Evolutionary conservation across 1,140 invertebrate genomes (phyloP), one percentile per base, ranked within the genome.

Genomic region (Orius insidiosus): DNA sequence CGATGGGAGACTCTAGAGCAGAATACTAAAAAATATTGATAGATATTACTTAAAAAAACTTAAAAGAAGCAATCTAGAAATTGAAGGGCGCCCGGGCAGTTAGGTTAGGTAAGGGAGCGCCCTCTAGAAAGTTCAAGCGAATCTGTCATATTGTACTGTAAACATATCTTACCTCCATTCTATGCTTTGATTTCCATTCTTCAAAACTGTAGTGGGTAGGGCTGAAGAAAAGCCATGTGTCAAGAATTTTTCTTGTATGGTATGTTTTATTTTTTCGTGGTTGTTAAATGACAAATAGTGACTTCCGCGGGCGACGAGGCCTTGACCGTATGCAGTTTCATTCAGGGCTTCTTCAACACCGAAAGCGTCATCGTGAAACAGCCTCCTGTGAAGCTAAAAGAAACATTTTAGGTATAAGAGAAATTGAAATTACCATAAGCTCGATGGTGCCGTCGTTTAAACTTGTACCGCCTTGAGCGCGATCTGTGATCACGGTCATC

Each of bases 291-390:
- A 51, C 1, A 84, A 51, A 50, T 74, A 74, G 62, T 88, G 79
- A 19, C 67, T 75, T 33, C 92, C 93, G 54, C 79, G 69, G 0
- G 77, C 78, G 1, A 95, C 77, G 5, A 98, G 63, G 1, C 92
- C 89, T 1, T 74, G 74, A 1, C 75, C 75, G 52, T 66, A 75
- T 0, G 75, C 87, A 2, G 69, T 71, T 67, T 98, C 94, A 59
- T 96, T 87, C 0, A 98, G 62, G 0, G 92, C 73, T 68, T 98
- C 93, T 0, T 69, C 80, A 0, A 98, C 90, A 4, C 93, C 94
- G 55, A 92, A 89, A 1, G 76, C 78, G 64, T 98, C 94, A 58
- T 98, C 93, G 47, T 74, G 67, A 0, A 94, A 55, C 16, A 90
- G 63, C 43, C 89, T 69, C 49, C 93, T 71, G 59, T 97, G 93